Percentiles rank a stretch among this genome's conserved stretches.
Evolutionary conservation across 2,888 invertebrate species (phyloP).

Genomic region (Drosophila fulvimacula): DNA sequence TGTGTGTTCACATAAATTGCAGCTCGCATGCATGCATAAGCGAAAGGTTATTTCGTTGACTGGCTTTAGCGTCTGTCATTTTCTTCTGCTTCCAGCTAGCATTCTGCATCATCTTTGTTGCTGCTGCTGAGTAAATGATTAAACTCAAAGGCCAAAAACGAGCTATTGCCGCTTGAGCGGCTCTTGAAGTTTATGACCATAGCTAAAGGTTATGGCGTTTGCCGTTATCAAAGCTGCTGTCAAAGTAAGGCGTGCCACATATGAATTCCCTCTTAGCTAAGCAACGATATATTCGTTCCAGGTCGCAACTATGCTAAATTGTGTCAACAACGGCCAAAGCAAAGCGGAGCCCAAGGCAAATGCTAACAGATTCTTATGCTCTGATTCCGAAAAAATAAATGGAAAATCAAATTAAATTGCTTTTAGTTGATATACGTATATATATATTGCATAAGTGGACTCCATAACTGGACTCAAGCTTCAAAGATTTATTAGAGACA

Average conservation of each 20-base stretch:
- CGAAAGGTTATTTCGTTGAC: constrained; percentile 52
- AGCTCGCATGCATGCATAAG: constrained; percentile 65
- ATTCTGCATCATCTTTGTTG: constrained; percentile 9
- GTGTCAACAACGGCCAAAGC: background rate
- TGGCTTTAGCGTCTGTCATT: constrained; percentile 40
- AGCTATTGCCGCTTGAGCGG: constrained; percentile 9
- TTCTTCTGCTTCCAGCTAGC: constrained; percentile 10
- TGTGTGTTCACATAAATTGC: constrained; percentile 66
- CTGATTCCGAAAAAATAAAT: no score
- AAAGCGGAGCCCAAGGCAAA: no score
- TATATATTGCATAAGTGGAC: no score
- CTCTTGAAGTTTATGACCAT: constrained; percentile 29
- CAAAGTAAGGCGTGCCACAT: background rate
- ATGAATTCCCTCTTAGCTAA: background rate
- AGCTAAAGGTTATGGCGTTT: constrained; percentile 21
- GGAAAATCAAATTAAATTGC: no score
- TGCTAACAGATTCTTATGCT: background rate
- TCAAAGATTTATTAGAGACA: no score
- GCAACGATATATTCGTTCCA: background rate
- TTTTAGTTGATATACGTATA: no score
- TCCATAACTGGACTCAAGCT: no score
- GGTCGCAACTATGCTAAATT: background rate
- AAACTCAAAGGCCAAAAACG: constrained; percentile 19
- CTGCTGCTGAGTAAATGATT: constrained; percentile 33
- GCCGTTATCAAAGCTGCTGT: background rate